phyloP scores from a whole-genome alignment of 2,113 vertebrate species.

The Arothron firmamentum region DNA sequence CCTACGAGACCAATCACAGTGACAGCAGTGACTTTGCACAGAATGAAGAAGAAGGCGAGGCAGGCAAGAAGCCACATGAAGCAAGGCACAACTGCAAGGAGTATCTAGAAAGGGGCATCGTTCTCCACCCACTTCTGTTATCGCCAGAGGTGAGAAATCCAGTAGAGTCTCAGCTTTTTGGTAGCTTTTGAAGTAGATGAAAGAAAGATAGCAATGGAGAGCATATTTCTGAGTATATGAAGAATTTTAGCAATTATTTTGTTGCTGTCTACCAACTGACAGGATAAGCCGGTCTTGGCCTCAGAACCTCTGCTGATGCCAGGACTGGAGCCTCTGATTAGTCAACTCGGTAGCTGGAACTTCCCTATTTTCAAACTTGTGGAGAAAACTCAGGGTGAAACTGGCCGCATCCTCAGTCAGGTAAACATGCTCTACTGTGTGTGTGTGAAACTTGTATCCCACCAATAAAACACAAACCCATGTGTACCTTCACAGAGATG shows the following conservation, averaged over 20 bases:
- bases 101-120: constrained; percentile 69
- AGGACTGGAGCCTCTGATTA: constrained; percentile 84
- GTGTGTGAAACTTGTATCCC: too few relatives aligned
- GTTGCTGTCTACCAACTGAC: neutral
- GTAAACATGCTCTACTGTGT: constrained; percentile 57
- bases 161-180: neutral
- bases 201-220: too few relatives aligned
- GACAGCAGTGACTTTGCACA: constrained; percentile 92
- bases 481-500: neutral
- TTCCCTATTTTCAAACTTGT: constrained; percentile 96
- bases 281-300: constrained; percentile 84
- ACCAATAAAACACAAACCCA: neutral
- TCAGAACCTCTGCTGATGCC: constrained; percentile 82
- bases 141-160: constrained; percentile 64
- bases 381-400: constrained; percentile 87
- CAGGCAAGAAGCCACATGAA: constrained; percentile 67
- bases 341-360: constrained; percentile 93
- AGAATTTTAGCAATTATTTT: neutral
- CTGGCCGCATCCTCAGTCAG: constrained; percentile 95
- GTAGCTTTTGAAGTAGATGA: neutral
- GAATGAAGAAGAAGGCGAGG: constrained; percentile 85
- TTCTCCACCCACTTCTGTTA: constrained; percentile 64
- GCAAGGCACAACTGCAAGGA: constrained; percentile 50
- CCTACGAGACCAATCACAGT: constrained; percentile 92
- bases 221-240: too few relatives aligned